Percentiles rank a stretch among this genome's conserved stretches.
phyloP scores from a whole-genome alignment of 2,888 invertebrate genomes.

The Anagyrus pseudococci region DNA sequence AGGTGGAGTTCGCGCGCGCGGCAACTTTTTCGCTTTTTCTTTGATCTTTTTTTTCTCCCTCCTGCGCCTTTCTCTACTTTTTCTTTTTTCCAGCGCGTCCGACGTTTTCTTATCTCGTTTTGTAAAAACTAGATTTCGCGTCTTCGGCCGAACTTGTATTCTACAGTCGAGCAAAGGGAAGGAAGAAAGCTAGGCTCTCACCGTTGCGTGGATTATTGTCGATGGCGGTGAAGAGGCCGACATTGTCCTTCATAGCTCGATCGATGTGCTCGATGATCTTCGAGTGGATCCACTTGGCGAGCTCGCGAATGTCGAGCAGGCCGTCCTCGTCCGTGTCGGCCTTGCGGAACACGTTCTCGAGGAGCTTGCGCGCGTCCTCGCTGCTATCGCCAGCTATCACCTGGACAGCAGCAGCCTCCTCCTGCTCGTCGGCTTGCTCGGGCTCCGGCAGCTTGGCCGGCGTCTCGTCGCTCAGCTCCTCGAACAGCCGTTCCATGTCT shows the following conservation, averaged over 20 bases:
- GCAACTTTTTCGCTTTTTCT: too few relatives aligned
- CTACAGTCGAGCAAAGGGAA: too few relatives aligned
- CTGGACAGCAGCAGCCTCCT: too few relatives aligned
- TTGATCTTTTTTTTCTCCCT: too few relatives aligned
- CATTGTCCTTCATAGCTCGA: constrained; percentile 72
- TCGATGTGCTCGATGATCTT: constrained; percentile 75
- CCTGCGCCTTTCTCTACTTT: too few relatives aligned
- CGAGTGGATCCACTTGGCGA: constrained; percentile 71
- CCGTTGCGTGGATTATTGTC: constrained; percentile 73
- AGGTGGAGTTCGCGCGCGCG: too few relatives aligned
- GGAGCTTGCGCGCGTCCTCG: constrained; percentile 23
- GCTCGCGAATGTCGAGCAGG: constrained; percentile 68
- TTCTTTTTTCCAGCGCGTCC: too few relatives aligned
- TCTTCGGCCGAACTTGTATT: too few relatives aligned
- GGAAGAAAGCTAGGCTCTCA: too few relatives aligned
- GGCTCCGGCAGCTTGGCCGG: constrained; percentile 16
- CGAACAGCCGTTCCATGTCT: constrained; percentile 48
- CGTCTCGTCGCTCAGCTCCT: constrained; percentile 47
- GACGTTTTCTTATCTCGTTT: too few relatives aligned
- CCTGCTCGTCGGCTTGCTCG: constrained; percentile 37
- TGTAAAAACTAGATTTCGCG: too few relatives aligned
- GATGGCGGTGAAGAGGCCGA: constrained; percentile 70
- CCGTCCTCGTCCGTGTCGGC: constrained; percentile 69
- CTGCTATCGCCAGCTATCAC: too few relatives aligned
- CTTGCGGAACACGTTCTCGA: constrained; percentile 61